Evolutionary conservation across 2,797 vertebrate genomes (phyloP).

Genomic region (Thripadectes ignobilis): DNA sequence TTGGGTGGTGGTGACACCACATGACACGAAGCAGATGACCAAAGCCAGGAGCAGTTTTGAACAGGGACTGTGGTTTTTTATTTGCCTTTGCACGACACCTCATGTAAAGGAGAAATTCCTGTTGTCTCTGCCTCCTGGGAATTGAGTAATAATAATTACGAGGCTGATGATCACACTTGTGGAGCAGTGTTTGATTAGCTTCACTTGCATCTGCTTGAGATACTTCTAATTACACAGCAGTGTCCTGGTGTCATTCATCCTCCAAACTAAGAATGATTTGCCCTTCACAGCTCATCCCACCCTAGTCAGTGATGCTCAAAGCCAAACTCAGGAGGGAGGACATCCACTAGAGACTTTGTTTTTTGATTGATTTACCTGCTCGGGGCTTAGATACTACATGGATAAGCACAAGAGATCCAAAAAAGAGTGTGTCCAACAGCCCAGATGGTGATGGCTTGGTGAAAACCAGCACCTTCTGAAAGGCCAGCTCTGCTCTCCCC

Average conservation of each 20-base stretch:
- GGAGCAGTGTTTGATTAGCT: slow-evolving; percentile 19
- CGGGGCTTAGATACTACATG: not conserved
- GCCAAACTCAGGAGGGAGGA: not conserved
- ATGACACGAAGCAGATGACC: not conserved
- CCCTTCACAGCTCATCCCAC: not conserved
- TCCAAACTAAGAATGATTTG: not conserved
- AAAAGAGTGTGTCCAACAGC: not conserved
- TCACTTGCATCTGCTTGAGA: slow-evolving; percentile 44
- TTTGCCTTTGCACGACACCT: not conserved
- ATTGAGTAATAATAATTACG: not conserved
- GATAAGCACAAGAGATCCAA: not conserved
- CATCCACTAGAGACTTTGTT: not conserved
- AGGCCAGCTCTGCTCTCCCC: not conserved
- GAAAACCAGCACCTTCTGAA: not conserved
- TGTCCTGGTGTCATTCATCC: not conserved
- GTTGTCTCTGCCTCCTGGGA: not conserved
- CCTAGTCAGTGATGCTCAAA: not conserved
- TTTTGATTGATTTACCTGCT: not conserved
- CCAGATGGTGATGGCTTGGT: slow-evolving; percentile 10
- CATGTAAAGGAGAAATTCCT: not conserved
- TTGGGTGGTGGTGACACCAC: not conserved
- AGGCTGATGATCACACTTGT: slow-evolving; percentile 27
- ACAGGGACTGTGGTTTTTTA: not conserved
- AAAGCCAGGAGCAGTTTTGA: not conserved
- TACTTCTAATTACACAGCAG: not conserved